Evolutionary conservation across 2,113 vertebrate genomes (phyloP), one percentile per base, ranked within the genome.

Genomic region (Taxidea taxus): DNA sequence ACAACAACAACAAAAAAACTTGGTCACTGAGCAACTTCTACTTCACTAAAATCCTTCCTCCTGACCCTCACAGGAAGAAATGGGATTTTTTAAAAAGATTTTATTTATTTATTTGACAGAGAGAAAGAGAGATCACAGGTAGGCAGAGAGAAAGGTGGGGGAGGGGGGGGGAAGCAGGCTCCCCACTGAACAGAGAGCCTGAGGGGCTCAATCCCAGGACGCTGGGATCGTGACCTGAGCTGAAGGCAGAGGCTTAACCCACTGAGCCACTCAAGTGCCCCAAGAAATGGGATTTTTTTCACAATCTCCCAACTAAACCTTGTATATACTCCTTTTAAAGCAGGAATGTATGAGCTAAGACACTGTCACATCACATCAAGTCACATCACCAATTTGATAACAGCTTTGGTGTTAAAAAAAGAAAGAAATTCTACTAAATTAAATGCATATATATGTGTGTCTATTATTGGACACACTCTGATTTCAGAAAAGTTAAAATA

Each of bases 401-500:
- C 21, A 72, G 54, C 11, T 58, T 82, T 78, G 68, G 54, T 29
- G 6, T 34, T 64, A 56, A 56, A 87, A 77, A 93, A 83, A 51
- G 4, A 62, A 12, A 80, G 44, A 87, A 86, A 74, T 37, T 93
- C 31, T 75, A 64, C 29, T 89, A 49, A 72, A 58, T 51, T 94
- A 90, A 81, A 66, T 77, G 1, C 23, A 20, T 44, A 20, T 62
- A 7, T 80, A 51, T 51, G 31, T 78, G 27, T 93, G 21, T 80
- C 47, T 89, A 51, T 42, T 66, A 70, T 25, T 49, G 80, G 64
- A 86, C 20, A 90, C 10, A 85, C 44, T 87, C 37, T 66, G 29
- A 96, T 77, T 93, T 94, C 42, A 44, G 42, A 90, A 94, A 72
- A 66, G 6, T 93, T 90, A 78, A 97, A 92, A 88, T 96, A 25